Evolutionary conservation across 2,797 vertebrate genomes (phyloP).

Genomic region (Nyctibius grandis): DNA sequence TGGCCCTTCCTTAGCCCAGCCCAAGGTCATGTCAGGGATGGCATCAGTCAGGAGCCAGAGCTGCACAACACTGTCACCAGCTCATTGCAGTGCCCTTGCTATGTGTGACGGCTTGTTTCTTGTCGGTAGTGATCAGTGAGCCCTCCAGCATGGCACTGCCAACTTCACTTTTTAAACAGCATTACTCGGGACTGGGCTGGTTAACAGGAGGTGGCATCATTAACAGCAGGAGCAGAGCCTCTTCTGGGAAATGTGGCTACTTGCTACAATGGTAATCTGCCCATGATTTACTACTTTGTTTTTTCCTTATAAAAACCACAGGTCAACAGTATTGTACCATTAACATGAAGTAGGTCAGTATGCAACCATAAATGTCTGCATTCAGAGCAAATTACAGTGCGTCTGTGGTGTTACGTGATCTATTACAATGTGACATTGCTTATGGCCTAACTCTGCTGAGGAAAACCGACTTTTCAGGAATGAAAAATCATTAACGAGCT

Average conservation of each 20-base stretch:
- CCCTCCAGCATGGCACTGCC: too few species aligned
- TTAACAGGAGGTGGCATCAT: neutral
- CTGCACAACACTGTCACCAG: neutral
- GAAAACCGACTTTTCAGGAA: neutral
- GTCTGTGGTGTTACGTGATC: neutral
- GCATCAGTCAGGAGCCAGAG: neutral
- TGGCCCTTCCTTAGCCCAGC: neutral
- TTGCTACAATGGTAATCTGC: neutral
- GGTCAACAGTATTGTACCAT: neutral
- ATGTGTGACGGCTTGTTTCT: rapidly evolving
- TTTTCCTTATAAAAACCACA: neutral
- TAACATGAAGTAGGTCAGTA: neutral
- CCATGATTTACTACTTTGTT: neutral
- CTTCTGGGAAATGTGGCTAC: neutral
- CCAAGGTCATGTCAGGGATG: neutral
- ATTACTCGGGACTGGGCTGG: neutral
- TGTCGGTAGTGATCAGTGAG: neutral
- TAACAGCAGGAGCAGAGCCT: neutral
- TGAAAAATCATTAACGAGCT: neutral
- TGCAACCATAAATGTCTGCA: neutral
- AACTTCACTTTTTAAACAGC: neutral
- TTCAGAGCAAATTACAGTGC: conserved; percentile 11
- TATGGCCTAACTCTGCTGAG: neutral
- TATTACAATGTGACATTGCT: neutral
- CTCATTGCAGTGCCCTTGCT: neutral